A percentile compares a stretch with the other conserved stretches of the same genome.
phyloP scores from a whole-genome alignment of 1,140 invertebrate genomes.

The Drosophila pandora region DNA sequence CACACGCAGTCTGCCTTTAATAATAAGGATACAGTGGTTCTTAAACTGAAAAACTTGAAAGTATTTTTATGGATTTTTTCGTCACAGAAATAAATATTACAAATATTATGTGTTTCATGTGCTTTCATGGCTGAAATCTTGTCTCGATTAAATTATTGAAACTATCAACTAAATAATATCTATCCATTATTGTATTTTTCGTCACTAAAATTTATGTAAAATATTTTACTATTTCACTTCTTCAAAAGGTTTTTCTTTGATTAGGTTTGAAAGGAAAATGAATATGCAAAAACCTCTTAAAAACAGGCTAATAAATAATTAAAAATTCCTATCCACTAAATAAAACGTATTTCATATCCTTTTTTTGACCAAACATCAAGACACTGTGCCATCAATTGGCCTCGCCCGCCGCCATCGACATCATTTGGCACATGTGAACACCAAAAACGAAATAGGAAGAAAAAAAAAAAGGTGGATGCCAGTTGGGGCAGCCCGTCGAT shows the following conservation, averaged over 20 bases:
- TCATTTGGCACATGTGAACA: slow-evolving; percentile 69
- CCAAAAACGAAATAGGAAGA: slow-evolving; percentile 10
- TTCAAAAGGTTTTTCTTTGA: no score
- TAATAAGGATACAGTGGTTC: slow-evolving; percentile 26
- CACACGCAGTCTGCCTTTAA: slow-evolving; percentile 29
- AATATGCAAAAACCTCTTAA: not conserved
- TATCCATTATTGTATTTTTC: no score
- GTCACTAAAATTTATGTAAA: no score
- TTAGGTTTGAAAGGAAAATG: no score
- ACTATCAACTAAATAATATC: no score
- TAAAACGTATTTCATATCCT: not conserved
- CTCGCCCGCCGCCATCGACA: slow-evolving; percentile 59
- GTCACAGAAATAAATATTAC: no score
- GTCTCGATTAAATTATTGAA: no score
- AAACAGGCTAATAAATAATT: not conserved
- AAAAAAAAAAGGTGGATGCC: slow-evolving; percentile 36
- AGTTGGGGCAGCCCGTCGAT: slow-evolving; percentile 15
- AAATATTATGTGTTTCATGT: no score
- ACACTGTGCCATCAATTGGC: slow-evolving; percentile 49
- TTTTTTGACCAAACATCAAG: not conserved
- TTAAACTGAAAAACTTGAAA: not conserved
- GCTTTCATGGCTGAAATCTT: no score
- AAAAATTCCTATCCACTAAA: not conserved
- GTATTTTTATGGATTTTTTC: no score
- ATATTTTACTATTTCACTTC: no score